Evolutionary conservation across 1,140 invertebrate genomes (phyloP), one percentile per base, ranked within the genome.

Genomic region (Portunus trituberculatus): DNA sequence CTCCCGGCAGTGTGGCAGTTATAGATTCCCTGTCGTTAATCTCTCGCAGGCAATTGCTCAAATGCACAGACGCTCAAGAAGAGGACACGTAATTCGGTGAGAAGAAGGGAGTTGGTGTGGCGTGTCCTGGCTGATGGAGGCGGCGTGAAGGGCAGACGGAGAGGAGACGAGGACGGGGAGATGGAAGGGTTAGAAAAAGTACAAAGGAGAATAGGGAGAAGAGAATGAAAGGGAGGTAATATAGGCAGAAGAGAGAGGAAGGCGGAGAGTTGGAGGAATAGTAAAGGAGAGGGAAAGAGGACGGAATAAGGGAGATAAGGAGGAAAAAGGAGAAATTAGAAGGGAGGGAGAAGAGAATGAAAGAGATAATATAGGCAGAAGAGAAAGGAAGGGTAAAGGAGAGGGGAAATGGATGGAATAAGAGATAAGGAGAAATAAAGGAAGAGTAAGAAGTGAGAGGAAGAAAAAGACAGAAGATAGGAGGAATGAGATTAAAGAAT

Each of bases 1-100:
- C 52, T 59, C 52, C 52, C 16, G 16, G 2, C 52, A 59, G 52
- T 10, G 52, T n/a, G 67, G 67, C 67, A 76, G 67, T 76, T 76
- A 76, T 76, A 76, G 7, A 76, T 76, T 76, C 67, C 67, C 67
- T 25, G 67, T 76, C 67, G 67, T 76, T 76, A 76, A n/a, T 76
- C 67, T 76, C n/a, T n/a, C n/a, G 67, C 67, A 76, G 67, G 67
- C 67, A 76, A 76, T 76, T n/a, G 20, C 67, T 76, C 67, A 76
- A 25, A n/a, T n/a, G 20, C 20, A 7, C 12, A 76, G 20, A 76
- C n/a, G n/a, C 67, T n/a, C 20, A 76, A 76, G 67, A n/a, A 76
- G 20, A 59, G 20, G 67, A 76, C 67, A 76, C 20, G 67, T n/a
- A n/a, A 76, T 76, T 76, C 67, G 67, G 67, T 25, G 67, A 20